A percentile compares a stretch with the other conserved stretches of the same genome.
These are phyloP conservation scores for Chitala chitala DNA, from an alignment of 2,113 vertebrate genomes.

Conservation along the genomic window DNA sequence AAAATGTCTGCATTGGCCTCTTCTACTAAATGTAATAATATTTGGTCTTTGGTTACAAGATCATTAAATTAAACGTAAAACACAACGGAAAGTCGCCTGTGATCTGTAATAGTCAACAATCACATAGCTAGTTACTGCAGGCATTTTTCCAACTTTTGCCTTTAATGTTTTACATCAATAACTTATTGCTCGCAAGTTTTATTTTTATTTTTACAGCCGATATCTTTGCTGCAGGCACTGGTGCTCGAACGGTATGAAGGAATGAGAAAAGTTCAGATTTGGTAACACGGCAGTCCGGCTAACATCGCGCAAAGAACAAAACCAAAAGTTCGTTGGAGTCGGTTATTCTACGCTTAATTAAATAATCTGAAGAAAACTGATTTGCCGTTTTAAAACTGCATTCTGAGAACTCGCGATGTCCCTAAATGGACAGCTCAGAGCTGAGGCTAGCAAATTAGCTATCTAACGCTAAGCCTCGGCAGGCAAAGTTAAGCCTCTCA, in stretches of 20 bases:
- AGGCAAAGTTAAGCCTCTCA: background rate
- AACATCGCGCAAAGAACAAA: background rate
- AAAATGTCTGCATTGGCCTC: background rate
- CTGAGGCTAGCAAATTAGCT: constrained; percentile 1
- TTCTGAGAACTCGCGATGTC: background rate
- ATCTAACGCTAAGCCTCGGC: background rate
- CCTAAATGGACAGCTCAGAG: background rate
- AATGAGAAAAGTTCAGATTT: background rate
- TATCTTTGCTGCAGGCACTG: background rate
- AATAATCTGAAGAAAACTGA: too few relatives aligned
- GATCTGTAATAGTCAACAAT: background rate
- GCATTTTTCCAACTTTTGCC: background rate
- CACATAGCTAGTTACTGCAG: background rate
- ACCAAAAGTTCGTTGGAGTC: too few relatives aligned
- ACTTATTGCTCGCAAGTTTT: background rate
- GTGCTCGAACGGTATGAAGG: background rate
- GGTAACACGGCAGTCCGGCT: background rate
- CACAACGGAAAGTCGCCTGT: background rate
- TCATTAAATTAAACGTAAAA: background rate
- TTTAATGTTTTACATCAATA: background rate
- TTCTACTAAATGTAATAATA: background rate
- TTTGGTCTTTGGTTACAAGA: background rate
- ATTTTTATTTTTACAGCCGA: background rate
- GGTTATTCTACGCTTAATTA: too few relatives aligned
- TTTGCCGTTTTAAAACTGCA: too few relatives aligned